Evolutionary conservation across 2,888 invertebrate species (phyloP).

Genomic region (Theretra japonica): DNA sequence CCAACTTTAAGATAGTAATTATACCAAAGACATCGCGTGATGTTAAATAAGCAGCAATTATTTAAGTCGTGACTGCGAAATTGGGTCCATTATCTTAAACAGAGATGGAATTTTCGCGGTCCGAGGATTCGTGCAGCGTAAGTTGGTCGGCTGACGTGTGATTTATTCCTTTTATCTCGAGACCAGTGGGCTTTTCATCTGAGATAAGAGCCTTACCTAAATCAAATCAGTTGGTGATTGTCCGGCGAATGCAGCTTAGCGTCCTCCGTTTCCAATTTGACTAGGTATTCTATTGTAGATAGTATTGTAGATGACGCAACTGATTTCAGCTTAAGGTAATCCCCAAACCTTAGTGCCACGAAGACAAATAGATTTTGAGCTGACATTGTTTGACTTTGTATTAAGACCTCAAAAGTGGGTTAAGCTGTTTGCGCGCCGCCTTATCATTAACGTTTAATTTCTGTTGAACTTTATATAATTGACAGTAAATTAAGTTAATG

Average conservation of each 20-base stretch:
- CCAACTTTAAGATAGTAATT: constrained; percentile 5
- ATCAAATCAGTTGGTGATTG: constrained; percentile 70
- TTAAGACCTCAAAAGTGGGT: not conserved
- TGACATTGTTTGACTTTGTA: not conserved
- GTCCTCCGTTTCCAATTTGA: constrained; percentile 35
- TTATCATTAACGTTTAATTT: not conserved
- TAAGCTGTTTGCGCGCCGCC: not conserved
- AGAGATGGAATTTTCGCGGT: constrained; percentile 27
- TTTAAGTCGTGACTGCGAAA: constrained; percentile 24
- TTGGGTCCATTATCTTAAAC: constrained; percentile 25
- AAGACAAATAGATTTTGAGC: constrained; percentile 3
- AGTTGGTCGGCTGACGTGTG: constrained; percentile 74
- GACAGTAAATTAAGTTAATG: not conserved
- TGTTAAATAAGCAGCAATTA: constrained; percentile 14
- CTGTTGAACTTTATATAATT: constrained; percentile 1
- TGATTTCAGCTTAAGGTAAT: constrained; percentile 3
- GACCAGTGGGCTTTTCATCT: constrained; percentile 69
- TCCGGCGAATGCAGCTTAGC: constrained; percentile 60
- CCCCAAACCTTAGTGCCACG: not conserved
- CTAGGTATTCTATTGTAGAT: not conserved
- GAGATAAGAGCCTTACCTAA: constrained; percentile 70
- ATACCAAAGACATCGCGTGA: constrained; percentile 16
- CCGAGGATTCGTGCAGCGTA: constrained; percentile 59
- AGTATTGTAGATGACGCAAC: not conserved
- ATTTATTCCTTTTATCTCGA: constrained; percentile 79